Evolutionary conservation across 1,140 invertebrate species (phyloP).

Genomic region (Himalopsyche phryganea): DNA sequence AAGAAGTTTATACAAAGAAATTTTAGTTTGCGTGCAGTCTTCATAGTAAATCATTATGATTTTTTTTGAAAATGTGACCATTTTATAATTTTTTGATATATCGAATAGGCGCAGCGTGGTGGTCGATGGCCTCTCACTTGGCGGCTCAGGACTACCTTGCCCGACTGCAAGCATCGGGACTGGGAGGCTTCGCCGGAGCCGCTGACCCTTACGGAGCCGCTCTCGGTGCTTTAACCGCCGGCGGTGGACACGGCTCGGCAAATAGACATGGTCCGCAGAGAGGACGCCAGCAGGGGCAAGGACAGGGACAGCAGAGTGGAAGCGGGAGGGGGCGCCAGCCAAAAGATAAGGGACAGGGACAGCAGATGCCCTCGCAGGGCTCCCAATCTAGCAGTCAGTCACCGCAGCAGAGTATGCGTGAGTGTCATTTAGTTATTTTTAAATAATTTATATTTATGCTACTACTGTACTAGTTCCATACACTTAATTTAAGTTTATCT

Average conservation of each 20-base stretch:
- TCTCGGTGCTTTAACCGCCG: slow-evolving; percentile 40
- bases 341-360: slow-evolving; percentile 8
- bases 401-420: background rate
- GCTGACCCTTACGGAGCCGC: slow-evolving; percentile 53
- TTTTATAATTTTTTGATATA: too few relatives aligned
- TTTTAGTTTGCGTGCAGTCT: too few relatives aligned
- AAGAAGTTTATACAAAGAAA: too few relatives aligned
- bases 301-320: slow-evolving; percentile 35
- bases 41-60: too few relatives aligned
- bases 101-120: slow-evolving; percentile 71
- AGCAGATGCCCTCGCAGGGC: too few relatives aligned
- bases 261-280: slow-evolving; percentile 16
- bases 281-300: slow-evolving; percentile 31
- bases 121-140: slow-evolving; percentile 81
- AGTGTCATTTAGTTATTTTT: background rate
- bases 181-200: slow-evolving; percentile 61
- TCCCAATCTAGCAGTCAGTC: too few relatives aligned
- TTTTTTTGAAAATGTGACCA: too few relatives aligned
- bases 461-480: too few relatives aligned
- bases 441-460: background rate
- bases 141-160: slow-evolving; percentile 82
- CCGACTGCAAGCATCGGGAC: slow-evolving; percentile 70
- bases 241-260: slow-evolving; percentile 33
- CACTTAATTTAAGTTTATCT: too few relatives aligned
- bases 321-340: slow-evolving; percentile 35